A percentile compares a stretch with the other conserved stretches of the same genome.
These are phyloP conservation scores for Pterocles burchelli DNA, from an alignment of 2,113 vertebrate genomes.

Conservation along the genomic window DNA sequence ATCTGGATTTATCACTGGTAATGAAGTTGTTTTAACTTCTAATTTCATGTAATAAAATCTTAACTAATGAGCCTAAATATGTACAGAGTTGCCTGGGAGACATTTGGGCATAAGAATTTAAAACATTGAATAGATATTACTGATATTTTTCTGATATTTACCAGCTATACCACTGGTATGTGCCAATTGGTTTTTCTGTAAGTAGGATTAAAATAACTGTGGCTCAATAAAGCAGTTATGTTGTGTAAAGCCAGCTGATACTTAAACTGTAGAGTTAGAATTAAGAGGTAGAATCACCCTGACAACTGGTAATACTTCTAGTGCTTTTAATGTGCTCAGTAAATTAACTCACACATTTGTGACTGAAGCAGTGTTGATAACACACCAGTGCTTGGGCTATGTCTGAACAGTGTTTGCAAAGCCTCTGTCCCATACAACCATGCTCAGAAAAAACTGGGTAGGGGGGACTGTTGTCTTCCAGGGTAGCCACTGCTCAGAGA, in stretches of 20 bases:
- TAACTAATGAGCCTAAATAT: not conserved
- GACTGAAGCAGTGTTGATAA: not conserved
- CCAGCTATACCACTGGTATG: not conserved
- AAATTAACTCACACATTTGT: not conserved
- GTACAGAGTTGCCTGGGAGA: not conserved
- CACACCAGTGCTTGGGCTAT: not conserved
- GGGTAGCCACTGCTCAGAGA: not conserved
- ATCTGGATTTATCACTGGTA: slow-evolving; percentile 96
- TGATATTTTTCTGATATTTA: not conserved
- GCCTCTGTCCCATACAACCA: not conserved
- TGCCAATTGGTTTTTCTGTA: not conserved
- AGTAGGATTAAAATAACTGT: not conserved
- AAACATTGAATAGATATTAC: not conserved
- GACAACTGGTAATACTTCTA: not conserved
- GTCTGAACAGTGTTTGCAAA: not conserved
- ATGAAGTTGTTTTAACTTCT: not conserved
- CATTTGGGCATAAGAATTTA: not conserved
- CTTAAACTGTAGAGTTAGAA: not conserved
- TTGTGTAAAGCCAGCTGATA: not conserved
- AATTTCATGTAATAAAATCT: not conserved
- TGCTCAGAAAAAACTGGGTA: not conserved
- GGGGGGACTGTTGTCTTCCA: not conserved
- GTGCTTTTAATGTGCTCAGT: not conserved
- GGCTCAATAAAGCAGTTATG: not conserved
- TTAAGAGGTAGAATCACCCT: not conserved